These are phyloP conservation scores for Chlorospingus flavigularis DNA, from an alignment of 2,797 vertebrate species.

Conservation along the genomic window DNA sequence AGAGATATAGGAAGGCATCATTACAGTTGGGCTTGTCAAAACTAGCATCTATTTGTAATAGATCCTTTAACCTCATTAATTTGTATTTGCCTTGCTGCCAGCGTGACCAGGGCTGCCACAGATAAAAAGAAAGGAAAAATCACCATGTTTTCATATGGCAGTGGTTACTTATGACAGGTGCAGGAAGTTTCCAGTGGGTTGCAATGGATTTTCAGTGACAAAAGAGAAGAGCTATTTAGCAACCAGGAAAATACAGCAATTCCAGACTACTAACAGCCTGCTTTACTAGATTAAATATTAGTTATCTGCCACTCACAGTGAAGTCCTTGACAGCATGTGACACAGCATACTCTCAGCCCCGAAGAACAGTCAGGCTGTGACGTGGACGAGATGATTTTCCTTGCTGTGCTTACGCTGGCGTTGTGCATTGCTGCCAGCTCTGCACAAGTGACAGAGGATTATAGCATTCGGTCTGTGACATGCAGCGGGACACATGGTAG, in stretches of 20 bases:
- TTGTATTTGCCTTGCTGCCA: not conserved
- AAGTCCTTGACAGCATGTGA: not conserved
- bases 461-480: accelerated
- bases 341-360: not conserved
- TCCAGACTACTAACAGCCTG: not conserved
- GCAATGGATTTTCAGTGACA: not conserved
- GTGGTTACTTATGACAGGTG: slow-evolving; percentile 3
- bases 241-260: not conserved
- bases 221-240: not conserved
- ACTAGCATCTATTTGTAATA: not conserved
- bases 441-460: accelerated
- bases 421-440: accelerated
- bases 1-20: not conserved
- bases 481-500: accelerated
- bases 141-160: not conserved
- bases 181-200: not conserved
- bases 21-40: not conserved
- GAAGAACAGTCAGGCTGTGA: not conserved
- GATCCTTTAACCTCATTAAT: not conserved
- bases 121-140: not conserved
- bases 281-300: not conserved
- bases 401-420: not conserved
- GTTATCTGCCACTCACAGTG: not conserved
- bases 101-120: not conserved
- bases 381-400: not conserved